Base-by-base conservation (phyloP, 2,113 vertebrate genomes). In the Candoia aspera region DNA sequence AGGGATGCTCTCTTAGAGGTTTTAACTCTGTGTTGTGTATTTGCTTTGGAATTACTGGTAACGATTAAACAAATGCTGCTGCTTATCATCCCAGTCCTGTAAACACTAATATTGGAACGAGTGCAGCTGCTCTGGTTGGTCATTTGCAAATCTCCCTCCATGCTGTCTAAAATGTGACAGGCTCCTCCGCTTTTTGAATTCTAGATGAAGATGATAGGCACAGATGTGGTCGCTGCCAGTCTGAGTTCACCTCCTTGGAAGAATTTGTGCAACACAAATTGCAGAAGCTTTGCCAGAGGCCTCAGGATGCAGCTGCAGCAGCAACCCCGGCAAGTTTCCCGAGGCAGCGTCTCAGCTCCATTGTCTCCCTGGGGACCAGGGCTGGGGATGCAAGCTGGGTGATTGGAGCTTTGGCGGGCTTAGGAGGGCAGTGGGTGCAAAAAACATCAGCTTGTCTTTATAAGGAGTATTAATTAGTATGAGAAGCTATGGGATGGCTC, bases 181-280 rank as follows among this genome's bases (percentile, higher is more conserved):
- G 10, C 19, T 42, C 6, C 24, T 87, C 58, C 3, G 12, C 23
- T 0, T 83, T 83, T 87, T 64, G 42, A 8, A 15, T 96, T 88
- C 12, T 84, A 98, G 98, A 97, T 97, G 99, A 99, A 95, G 98
- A 99, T 26, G 99, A 99, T 3, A 97, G 99, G 94, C 99, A 99
- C 87, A 98, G 97, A 93, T 99, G 99, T 0, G 99, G 99, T 9
- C 98, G 99, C 87, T 99, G 99, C 97, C 98, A 98, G 93, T 68
- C 97, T 0, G 99, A 99, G 97, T 99, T 99, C 96, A 98, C 98
- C 23, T 97, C 98, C n/a, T 93, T 99, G 97, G 98, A 99, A 91
- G 98, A 98, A 83, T 99, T 99, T 29, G 99, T 99, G 84, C 99
- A 99, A 62, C 99, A 99, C 97, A 99, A 99, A 90, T 92, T 99